Evolutionary conservation across 2,113 vertebrate species (phyloP), one percentile per base, ranked within the genome.

Genomic region (Protobothrops flavoviridis): DNA sequence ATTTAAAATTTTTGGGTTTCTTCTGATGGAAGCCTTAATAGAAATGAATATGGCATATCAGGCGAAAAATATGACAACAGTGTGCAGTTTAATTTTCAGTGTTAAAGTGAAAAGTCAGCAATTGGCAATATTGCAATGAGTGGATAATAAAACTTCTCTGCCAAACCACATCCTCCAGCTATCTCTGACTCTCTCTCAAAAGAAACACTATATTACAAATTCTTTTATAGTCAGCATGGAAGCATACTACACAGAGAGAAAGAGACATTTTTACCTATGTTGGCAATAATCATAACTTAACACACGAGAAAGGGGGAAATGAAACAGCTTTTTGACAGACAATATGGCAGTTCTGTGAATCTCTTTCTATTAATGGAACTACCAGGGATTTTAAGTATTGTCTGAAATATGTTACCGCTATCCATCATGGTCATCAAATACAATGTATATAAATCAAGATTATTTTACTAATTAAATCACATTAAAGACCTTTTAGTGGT

Each of bases 151-250:
- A 93, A 90, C 56, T 23, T 11, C 11, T 64, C 50, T 29, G 56
- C 29, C 56, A 90, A 21, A 52, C 48, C 1, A 59, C 55, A 90
- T 43, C 43, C 24, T 45, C 86, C 85, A 90, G 90, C 56, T 61
- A 24, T 90, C 55, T 29, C 48, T 86, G 11, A 64, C 43, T n/a
- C n/a, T 52, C 15, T 86, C n/a, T 43, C 85, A 43, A 86, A 59
- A 93, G 55, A 93, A 93, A 69, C 85, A 64, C 50, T 85, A 6
- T 64, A 52, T 61, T 90, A 90, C 74, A 93, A 23, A 85, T 86
- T 53, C 56, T 50, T 86, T 90, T 85, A 13, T 43, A 64, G 48
- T 33, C 85, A 61, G 29, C 56, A 61, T 21, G 45, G 55, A 89
- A 90, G 26, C 89, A 23, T 89, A 48, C 48, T 57, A 85, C 21